phyloP scores from a whole-genome alignment of 2,113 vertebrate genomes.

The Cricetomys ansorgei region DNA sequence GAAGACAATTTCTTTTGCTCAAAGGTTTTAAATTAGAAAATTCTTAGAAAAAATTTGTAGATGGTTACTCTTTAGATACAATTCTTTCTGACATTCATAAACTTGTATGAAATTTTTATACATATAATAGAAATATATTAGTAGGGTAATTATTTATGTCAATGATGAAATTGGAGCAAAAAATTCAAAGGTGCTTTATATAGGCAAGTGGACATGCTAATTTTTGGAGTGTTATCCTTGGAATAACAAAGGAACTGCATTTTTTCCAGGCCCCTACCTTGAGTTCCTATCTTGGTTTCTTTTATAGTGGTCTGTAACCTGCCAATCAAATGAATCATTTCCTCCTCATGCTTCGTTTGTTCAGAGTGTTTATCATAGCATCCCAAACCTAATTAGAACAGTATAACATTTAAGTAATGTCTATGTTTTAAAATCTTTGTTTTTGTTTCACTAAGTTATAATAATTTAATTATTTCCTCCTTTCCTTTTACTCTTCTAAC shows the following conservation, averaged over 20 bases:
- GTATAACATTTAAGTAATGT: not conserved
- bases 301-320: not conserved
- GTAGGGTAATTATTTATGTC: not conserved
- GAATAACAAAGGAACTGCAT: not conserved
- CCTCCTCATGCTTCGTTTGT: not conserved
- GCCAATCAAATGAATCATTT: not conserved
- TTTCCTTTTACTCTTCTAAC: not conserved
- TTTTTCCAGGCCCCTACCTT: not conserved
- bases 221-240: not conserved
- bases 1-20: not conserved
- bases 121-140: not conserved
- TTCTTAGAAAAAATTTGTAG: no score
- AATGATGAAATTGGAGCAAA: not conserved
- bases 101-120: not conserved
- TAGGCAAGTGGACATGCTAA: not conserved
- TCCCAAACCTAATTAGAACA: not conserved
- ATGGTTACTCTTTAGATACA: not conserved
- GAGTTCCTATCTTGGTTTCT: not conserved
- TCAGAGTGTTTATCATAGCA: not conserved
- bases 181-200: not conserved
- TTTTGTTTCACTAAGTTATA: not conserved
- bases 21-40: not conserved
- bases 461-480: not conserved
- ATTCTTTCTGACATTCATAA: not conserved
- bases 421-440: not conserved